phyloP scores from a whole-genome alignment of 2,113 vertebrate species.

The Hippocampus barbouri region DNA sequence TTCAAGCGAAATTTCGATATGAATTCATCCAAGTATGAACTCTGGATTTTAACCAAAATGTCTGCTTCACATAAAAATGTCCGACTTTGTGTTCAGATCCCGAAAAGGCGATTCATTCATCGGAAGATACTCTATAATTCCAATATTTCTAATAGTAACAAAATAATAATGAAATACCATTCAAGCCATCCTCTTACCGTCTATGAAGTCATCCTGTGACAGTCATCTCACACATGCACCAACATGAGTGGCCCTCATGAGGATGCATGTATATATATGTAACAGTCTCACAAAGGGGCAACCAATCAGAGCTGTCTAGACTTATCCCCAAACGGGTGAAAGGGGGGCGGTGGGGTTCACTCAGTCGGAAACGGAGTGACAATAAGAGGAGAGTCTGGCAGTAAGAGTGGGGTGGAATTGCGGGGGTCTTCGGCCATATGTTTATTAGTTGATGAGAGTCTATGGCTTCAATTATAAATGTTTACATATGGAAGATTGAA shows the following conservation, averaged over 20 bases:
- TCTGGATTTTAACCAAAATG: neutral
- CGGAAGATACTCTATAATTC: neutral
- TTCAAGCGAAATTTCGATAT: too few relatives aligned
- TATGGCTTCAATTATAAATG: constrained; percentile 66
- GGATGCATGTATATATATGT: constrained; percentile 51
- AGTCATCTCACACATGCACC: constrained; percentile 62
- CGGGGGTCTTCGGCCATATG: constrained; percentile 57
- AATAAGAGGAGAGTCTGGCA: constrained; percentile 46
- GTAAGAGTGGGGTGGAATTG: constrained; percentile 42
- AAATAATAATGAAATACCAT: neutral
- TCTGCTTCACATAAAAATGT: neutral
- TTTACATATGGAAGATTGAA: constrained; percentile 1
- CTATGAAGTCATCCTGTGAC: constrained; percentile 47
- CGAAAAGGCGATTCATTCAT: neutral
- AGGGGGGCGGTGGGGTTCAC: constrained; percentile 18
- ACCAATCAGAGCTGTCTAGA: constrained; percentile 64
- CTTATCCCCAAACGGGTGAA: constrained; percentile 53
- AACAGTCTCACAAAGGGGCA: constrained; percentile 65
- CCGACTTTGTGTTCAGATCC: neutral
- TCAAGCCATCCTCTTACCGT: constrained; percentile 65
- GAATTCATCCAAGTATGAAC: too few relatives aligned
- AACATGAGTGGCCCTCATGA: constrained; percentile 43
- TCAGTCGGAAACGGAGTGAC: constrained; percentile 49
- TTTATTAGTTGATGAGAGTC: constrained; percentile 52
- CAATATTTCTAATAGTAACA: neutral